Percentiles rank a stretch among this genome's conserved stretches.
Conservation (phyloP, 1,140 invertebrate genomes). For the Glomeris maerens region DNA sequence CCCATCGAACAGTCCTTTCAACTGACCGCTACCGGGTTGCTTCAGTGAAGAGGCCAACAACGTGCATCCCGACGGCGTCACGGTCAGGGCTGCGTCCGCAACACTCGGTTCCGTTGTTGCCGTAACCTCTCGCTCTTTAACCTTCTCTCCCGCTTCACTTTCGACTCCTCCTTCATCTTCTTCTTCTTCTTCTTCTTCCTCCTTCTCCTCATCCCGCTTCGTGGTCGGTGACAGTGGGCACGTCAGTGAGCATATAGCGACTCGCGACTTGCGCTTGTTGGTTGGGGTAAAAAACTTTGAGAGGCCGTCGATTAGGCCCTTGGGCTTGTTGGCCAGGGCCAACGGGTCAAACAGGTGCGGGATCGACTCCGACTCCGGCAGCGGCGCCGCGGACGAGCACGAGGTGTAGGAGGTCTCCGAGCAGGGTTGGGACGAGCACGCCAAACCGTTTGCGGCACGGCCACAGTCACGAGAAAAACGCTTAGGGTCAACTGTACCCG, state of each 20-base stretch:
- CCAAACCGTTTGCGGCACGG: too few relatives aligned
- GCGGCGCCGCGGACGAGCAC: conserved; percentile 9
- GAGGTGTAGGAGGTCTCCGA: too few relatives aligned
- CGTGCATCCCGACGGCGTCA: not conserved
- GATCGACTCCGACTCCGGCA: not conserved
- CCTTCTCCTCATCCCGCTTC: not conserved
- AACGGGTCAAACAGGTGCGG: not conserved
- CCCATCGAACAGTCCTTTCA: conserved; percentile 65
- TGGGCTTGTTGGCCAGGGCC: conserved; percentile 4
- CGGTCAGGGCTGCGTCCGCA: too few relatives aligned
- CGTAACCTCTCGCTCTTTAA: too few relatives aligned
- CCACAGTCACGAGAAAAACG: too few relatives aligned
- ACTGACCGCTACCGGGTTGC: conserved; percentile 40
- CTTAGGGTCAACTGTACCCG: too few relatives aligned
- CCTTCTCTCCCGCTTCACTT: not conserved
- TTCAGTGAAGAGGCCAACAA: conserved; percentile 9
- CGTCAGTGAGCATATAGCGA: conserved; percentile 4
- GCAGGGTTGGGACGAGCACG: too few relatives aligned
- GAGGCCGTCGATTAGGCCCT: conserved; percentile 24
- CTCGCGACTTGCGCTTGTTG: conserved; percentile 26
- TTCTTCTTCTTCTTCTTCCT: not conserved
- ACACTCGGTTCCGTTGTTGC: too few relatives aligned
- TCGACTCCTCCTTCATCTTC: not conserved
- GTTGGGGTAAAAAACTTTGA: conserved; percentile 29
- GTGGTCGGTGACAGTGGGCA: not conserved